phyloP scores from a whole-genome alignment of 2,113 vertebrate genomes.

The Oostethus manadensis region DNA sequence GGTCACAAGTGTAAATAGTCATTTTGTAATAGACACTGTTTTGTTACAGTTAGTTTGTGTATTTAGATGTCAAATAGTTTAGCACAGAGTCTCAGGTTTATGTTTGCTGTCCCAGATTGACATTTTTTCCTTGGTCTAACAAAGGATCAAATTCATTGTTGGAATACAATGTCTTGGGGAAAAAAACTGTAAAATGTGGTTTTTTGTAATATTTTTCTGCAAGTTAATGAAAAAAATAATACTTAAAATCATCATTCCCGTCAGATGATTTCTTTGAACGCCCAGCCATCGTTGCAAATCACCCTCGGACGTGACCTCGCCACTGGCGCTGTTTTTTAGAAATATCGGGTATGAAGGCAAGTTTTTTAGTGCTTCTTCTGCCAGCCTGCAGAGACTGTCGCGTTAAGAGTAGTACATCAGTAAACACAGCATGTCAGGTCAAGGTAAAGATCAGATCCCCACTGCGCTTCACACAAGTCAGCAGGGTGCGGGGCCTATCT shows the following conservation, averaged over 20 bases:
- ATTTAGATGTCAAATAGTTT: neutral
- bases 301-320: too few species aligned
- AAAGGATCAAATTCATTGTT: too few species aligned
- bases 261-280: too few species aligned
- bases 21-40: neutral
- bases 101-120: neutral
- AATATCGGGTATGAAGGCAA: constrained; percentile 49
- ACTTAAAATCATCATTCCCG: too few species aligned
- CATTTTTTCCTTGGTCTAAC: neutral
- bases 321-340: constrained; percentile 30
- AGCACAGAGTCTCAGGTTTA: neutral
- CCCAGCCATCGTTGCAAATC: too few species aligned
- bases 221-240: neutral
- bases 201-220: neutral
- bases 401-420: constrained; percentile 65
- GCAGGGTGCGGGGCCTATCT: constrained; percentile 51
- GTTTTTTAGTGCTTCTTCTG: constrained; percentile 46
- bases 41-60: constrained; percentile 1
- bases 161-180: neutral
- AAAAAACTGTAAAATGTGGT: neutral
- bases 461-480: constrained; percentile 62
- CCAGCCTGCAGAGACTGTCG: constrained; percentile 42
- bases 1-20: too few species aligned
- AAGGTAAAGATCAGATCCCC: constrained; percentile 67
- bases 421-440: constrained; percentile 68